Evolutionary conservation across 2,888 invertebrate genomes (phyloP).

Genomic region (Cerceris rybyensis): DNA sequence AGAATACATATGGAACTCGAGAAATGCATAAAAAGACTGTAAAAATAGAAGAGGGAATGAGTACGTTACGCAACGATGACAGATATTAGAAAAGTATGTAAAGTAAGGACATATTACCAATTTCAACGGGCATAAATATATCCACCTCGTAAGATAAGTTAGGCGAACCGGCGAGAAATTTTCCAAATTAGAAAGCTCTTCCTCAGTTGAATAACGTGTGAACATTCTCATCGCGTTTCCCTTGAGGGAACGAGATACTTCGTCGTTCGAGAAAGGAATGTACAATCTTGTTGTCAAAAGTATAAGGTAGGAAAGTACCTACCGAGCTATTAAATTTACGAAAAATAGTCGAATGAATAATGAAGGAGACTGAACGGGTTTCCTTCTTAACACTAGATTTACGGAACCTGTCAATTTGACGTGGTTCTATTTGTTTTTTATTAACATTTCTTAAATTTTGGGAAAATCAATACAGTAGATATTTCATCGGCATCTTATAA

Average conservation of each 20-base stretch:
- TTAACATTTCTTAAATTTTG: no score
- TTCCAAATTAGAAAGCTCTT: conserved; percentile 55
- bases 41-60: conserved; percentile 36
- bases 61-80: conserved; percentile 52
- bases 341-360: conserved; percentile 1
- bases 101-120: conserved; percentile 57
- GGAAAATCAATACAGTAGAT: no score
- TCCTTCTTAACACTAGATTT: no score
- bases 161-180: conserved; percentile 49
- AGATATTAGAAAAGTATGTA: conserved; percentile 49
- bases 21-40: conserved; percentile 30
- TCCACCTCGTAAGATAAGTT: conserved; percentile 31
- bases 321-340: conserved; percentile 7
- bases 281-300: conserved; percentile 9
- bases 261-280: conserved; percentile 30
- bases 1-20: neutral
- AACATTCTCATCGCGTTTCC: conserved; percentile 51
- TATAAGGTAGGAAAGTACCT: conserved; percentile 20
- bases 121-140: conserved; percentile 56
- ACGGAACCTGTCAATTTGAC: no score
- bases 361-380: no score
- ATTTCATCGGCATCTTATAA: no score
- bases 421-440: no score
- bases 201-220: conserved; percentile 43
- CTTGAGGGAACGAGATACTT: conserved; percentile 32